Percentiles rank a stretch among this genome's conserved stretches.
phyloP scores from a whole-genome alignment of 2,113 vertebrate genomes.

The Baryphthengus martii region DNA sequence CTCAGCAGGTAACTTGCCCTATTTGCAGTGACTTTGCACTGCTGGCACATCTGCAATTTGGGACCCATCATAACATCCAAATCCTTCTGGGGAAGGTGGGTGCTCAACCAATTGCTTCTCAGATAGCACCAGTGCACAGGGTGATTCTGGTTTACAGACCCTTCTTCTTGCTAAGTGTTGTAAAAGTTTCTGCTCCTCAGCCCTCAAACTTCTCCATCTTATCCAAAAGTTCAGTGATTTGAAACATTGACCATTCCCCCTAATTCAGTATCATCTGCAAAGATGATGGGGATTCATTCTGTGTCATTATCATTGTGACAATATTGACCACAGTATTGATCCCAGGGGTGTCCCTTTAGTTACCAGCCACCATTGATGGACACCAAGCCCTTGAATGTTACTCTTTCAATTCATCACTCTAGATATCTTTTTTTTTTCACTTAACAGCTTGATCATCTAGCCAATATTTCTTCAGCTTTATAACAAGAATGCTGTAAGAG shows the following conservation, averaged over 20 bases:
- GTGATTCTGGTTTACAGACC: not conserved
- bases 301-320: not conserved
- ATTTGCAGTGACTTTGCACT: not conserved
- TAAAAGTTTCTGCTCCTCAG: not conserved
- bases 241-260: not conserved
- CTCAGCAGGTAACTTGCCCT: not conserved
- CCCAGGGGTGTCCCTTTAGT: not conserved
- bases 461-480: not conserved
- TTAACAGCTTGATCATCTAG: not conserved
- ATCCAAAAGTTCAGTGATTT: not conserved
- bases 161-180: not conserved
- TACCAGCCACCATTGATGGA: not conserved
- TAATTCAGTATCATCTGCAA: not conserved
- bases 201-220: not conserved
- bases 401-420: not conserved
- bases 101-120: not conserved
- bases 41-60: not conserved
- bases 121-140: not conserved
- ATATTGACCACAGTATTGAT: not conserved
- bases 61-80: not conserved
- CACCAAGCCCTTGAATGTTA: not conserved
- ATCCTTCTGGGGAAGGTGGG: not conserved
- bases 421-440: not conserved
- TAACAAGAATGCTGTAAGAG: not conserved
- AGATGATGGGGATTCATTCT: not conserved